Conservation (phyloP, 2,888 invertebrate genomes). For the Apomyelois bistriatella region DNA sequence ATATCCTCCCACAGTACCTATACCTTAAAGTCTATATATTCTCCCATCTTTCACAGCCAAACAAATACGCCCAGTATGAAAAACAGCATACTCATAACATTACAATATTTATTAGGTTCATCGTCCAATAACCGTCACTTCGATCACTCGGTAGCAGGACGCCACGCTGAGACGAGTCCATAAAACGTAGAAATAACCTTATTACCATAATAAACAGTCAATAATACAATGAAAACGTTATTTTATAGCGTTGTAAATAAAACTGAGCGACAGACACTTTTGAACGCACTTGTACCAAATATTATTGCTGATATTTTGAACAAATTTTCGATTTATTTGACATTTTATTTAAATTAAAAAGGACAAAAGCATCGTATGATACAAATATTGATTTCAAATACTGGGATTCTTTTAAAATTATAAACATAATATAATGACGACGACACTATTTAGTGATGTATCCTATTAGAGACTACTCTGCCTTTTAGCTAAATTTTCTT, state of each 20-base stretch:
- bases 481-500: too few species aligned
- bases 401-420: too few species aligned
- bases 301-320: conserved; percentile 24
- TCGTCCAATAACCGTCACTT: conserved; percentile 37
- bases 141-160: conserved; percentile 45
- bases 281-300: conserved; percentile 20
- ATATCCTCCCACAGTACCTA: background rate
- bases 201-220: conserved; percentile 34
- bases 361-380: background rate
- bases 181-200: conserved; percentile 32
- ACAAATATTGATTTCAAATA: too few species aligned
- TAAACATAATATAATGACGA: too few species aligned
- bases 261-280: conserved; percentile 26
- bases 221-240: conserved; percentile 35
- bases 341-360: background rate
- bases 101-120: conserved; percentile 28
- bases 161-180: conserved; percentile 33
- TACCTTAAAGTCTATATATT: background rate
- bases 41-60: background rate
- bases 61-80: background rate
- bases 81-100: conserved; percentile 17
- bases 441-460: too few species aligned
- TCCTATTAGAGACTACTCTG: too few species aligned
- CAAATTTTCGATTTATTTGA: conserved; percentile 1
- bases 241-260: conserved; percentile 43